Evolutionary conservation across 2,888 invertebrate species (phyloP).

Genomic region (Phoenoteleia sp.): DNA sequence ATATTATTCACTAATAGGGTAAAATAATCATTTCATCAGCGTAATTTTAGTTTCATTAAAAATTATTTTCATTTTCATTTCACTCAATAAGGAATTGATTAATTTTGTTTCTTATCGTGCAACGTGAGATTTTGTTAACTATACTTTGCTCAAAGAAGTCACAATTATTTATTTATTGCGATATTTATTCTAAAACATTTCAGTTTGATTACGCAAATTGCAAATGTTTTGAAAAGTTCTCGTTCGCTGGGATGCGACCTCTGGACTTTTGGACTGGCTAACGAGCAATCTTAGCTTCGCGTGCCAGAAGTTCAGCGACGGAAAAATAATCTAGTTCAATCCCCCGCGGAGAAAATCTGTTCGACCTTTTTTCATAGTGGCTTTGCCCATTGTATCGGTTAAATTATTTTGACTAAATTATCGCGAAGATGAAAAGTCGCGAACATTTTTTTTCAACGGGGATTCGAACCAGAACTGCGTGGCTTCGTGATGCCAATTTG

Average conservation of each 20-base stretch:
- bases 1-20: too few species aligned
- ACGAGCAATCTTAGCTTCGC: slow-evolving; percentile 81
- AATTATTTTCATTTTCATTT: too few species aligned
- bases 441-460: background rate
- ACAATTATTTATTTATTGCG: too few species aligned
- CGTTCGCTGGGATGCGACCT: slow-evolving; percentile 64
- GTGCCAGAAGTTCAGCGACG: slow-evolving; percentile 81
- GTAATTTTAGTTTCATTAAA: too few species aligned
- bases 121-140: too few species aligned
- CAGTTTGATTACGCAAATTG: background rate
- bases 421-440: background rate
- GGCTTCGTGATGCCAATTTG: slow-evolving; percentile 17
- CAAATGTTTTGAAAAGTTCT: background rate
- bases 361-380: slow-evolving; percentile 8
- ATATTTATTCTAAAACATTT: too few species aligned
- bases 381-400: background rate
- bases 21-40: too few species aligned
- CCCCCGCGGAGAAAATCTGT: background rate
- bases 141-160: too few species aligned
- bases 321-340: slow-evolving; percentile 9
- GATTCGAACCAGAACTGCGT: slow-evolving; percentile 6
- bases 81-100: too few species aligned
- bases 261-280: slow-evolving; percentile 83
- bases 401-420: slow-evolving; percentile 15
- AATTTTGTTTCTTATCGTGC: too few species aligned